Evolutionary conservation across 1,140 invertebrate species (phyloP).

Genomic region (Bathynomus jamesi): DNA sequence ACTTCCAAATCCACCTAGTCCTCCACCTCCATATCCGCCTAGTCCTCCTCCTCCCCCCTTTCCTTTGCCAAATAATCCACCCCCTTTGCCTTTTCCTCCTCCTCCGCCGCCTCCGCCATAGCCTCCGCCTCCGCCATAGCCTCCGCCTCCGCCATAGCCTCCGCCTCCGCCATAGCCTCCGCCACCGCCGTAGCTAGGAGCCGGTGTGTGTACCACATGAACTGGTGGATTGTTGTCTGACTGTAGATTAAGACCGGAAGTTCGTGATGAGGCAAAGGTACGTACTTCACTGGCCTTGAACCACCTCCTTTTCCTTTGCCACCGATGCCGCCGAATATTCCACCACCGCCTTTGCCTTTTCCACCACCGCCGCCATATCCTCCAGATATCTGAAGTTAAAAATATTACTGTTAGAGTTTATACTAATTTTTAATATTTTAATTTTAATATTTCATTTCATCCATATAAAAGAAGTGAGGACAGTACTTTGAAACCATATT

Average conservation of each 20-base stretch:
- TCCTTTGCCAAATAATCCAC: no score
- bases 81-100: no score
- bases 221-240: constrained; percentile 43
- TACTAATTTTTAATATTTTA: no score
- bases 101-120: no score
- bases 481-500: no score
- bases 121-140: no score
- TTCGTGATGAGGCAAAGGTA: constrained; percentile 46
- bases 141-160: no score
- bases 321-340: no score
- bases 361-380: constrained; percentile 6
- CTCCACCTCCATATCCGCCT: neutral
- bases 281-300: constrained; percentile 42
- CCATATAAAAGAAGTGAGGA: no score
- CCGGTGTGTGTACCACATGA: constrained; percentile 41
- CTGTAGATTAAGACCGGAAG: constrained; percentile 45
- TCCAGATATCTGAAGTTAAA: constrained; percentile 4
- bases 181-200: constrained; percentile 15
- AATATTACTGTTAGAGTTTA: no score
- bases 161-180: no score
- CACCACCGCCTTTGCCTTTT: constrained; percentile 13
- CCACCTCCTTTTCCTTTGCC: constrained; percentile 29
- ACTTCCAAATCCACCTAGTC: neutral
- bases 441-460: no score
- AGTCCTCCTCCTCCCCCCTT: neutral